A percentile compares a stretch with the other conserved stretches of the same genome.
phyloP scores from a whole-genome alignment of 2,888 invertebrate genomes.

The Melangyna quadrimaculata region DNA sequence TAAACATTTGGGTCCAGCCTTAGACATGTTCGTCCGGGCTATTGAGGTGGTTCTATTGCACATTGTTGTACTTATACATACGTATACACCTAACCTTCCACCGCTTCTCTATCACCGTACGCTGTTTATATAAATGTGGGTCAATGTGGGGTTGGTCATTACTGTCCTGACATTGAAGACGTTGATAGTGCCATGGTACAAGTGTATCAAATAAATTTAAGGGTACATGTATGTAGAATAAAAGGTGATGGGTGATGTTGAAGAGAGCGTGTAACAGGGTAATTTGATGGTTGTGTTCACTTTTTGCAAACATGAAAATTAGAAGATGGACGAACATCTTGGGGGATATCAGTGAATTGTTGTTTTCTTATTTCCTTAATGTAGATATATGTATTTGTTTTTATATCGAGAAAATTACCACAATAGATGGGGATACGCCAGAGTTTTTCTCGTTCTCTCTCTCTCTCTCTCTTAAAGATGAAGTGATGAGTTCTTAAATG shows the following conservation, averaged over 20 bases:
- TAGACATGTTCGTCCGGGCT: constrained; percentile 65
- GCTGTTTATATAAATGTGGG: constrained; percentile 57
- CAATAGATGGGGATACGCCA: background rate
- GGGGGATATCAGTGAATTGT: constrained; percentile 22
- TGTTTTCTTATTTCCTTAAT: constrained; percentile 7
- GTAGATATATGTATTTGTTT: background rate
- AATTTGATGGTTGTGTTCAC: constrained; percentile 52
- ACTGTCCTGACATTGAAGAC: constrained; percentile 68
- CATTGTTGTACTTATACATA: constrained; percentile 6
- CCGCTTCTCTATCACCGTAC: constrained; percentile 4
- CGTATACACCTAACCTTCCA: background rate
- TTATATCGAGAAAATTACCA: constrained; percentile 8
- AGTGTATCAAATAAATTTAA: constrained; percentile 5
- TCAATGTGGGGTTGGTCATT: constrained; percentile 69
- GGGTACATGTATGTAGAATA: background rate
- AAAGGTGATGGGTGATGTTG: constrained; percentile 27
- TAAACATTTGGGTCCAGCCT: constrained; percentile 69
- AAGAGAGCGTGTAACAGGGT: constrained; percentile 65
- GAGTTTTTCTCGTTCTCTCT: no score
- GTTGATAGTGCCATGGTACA: constrained; percentile 7
- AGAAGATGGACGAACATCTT: constrained; percentile 22
- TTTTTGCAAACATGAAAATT: constrained; percentile 26
- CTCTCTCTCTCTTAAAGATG: constrained; percentile 17
- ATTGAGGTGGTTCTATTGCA: constrained; percentile 57
- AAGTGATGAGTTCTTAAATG: constrained; percentile 48